A percentile compares a stretch with the other conserved stretches of the same genome.
phyloP scores from a whole-genome alignment of 2,888 invertebrate species.

The Timema cristinae region DNA sequence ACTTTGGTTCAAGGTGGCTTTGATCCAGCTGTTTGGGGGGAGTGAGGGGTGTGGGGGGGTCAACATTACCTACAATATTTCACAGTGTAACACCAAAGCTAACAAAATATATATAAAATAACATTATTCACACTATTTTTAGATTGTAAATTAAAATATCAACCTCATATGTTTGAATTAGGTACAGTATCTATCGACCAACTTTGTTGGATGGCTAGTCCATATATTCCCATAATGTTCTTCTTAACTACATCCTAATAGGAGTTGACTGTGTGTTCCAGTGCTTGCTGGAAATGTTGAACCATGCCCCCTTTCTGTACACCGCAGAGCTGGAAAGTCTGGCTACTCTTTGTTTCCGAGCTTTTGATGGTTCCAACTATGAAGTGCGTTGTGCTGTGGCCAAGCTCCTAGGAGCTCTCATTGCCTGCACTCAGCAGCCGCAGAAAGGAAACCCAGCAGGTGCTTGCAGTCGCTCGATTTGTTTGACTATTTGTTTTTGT shows the following conservation, averaged over 20 bases:
- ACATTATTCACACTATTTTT: too few species aligned
- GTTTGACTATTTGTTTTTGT: too few species aligned
- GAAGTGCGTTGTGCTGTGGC: conserved; percentile 90
- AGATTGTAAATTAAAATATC: too few species aligned
- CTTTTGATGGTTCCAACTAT: conserved; percentile 88
- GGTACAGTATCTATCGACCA: too few species aligned
- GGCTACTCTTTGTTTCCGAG: conserved; percentile 85
- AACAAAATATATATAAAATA: too few species aligned
- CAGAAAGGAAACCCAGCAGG: conserved; percentile 52
- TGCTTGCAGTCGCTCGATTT: conserved; percentile 33
- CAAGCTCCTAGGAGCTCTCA: conserved; percentile 80
- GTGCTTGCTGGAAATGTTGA: conserved; percentile 84
- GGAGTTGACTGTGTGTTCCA: conserved; percentile 44
- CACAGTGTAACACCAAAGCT: too few species aligned
- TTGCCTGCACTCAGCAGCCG: conserved; percentile 79
- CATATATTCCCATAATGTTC: neutral
- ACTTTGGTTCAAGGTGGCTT: too few species aligned
- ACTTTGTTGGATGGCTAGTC: neutral
- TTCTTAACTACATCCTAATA: neutral
- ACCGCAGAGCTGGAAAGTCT: conserved; percentile 89
- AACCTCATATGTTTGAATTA: too few species aligned
- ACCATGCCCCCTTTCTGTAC: conserved; percentile 78
- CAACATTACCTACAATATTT: too few species aligned
- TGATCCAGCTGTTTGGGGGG: too few species aligned
- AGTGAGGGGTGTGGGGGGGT: too few species aligned